These are phyloP conservation scores for Taurulus bubalis DNA, from an alignment of 2,113 vertebrate species.

Conservation along the genomic window DNA sequence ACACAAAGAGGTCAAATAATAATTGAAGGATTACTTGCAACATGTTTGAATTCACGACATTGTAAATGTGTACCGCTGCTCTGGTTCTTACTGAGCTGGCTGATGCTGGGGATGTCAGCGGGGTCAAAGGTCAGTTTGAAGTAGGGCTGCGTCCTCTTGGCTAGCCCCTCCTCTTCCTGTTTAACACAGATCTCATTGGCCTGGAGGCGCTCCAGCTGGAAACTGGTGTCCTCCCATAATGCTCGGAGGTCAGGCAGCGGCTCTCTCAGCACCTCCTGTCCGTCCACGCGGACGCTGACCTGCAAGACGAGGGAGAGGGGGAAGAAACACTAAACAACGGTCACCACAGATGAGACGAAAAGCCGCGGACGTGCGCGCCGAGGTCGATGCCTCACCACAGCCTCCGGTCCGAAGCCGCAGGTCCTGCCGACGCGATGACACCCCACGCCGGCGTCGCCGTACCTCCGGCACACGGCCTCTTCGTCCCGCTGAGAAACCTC, in stretches of 20 bases:
- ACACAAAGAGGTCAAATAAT: too few relatives aligned
- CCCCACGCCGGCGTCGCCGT: conserved; percentile 79
- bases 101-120: conserved; percentile 58
- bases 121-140: conserved; percentile 87
- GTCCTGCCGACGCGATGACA: conserved; percentile 87
- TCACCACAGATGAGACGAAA: not conserved
- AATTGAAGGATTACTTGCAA: not conserved
- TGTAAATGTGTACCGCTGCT: not conserved
- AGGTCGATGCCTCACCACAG: conserved; percentile 81
- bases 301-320: conserved; percentile 48
- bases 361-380: rapidly evolving
- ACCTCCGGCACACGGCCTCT: conserved; percentile 77
- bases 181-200: conserved; percentile 84
- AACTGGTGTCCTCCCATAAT: conserved; percentile 93
- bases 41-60: not conserved
- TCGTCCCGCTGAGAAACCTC: conserved; percentile 82
- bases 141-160: conserved; percentile 82
- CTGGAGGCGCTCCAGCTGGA: conserved; percentile 90
- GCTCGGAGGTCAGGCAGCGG: conserved; percentile 83
- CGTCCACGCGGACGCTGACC: conserved; percentile 84
- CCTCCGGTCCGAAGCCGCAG: conserved; percentile 81
- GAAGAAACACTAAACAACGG: not conserved
- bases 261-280: conserved; percentile 81
- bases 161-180: conserved; percentile 86
- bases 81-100: conserved; percentile 77